Conservation (phyloP, 2,113 vertebrate species). For the Vimba vimba region DNA sequence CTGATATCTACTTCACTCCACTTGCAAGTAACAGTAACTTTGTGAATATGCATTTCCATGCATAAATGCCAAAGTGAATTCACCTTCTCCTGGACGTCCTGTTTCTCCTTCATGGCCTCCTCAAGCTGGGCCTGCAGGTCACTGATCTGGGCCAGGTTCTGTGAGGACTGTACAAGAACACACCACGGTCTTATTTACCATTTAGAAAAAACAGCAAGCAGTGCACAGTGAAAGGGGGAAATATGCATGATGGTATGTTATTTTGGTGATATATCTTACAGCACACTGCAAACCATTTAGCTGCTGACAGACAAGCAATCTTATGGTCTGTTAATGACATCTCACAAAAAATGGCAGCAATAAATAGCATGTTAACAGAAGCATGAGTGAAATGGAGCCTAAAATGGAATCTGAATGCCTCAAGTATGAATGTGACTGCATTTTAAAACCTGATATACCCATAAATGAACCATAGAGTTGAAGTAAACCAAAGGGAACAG, state of each 20-base stretch:
- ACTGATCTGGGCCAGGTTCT: conserved; percentile 93
- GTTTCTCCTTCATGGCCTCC: conserved; percentile 92
- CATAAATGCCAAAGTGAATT: conserved; percentile 8
- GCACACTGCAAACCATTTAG: conserved; percentile 22
- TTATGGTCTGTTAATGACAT: conserved; percentile 22
- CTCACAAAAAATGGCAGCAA: conserved; percentile 12
- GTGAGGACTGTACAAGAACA: conserved; percentile 80
- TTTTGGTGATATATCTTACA: background rate
- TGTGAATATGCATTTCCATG: background rate
- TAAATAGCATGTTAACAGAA: conserved; percentile 28
- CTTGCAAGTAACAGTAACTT: background rate
- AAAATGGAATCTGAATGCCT: conserved; percentile 36
- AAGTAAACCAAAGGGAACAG: conserved; percentile 51
- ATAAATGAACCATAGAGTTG: conserved; percentile 56
- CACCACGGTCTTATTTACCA: background rate
- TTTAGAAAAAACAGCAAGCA: background rate
- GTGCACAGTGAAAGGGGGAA: background rate
- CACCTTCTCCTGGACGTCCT: conserved; percentile 97
- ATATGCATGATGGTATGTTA: background rate
- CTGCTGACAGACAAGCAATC: conserved; percentile 10
- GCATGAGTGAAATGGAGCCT: conserved; percentile 14
- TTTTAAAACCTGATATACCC: conserved; percentile 46
- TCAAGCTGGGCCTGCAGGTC: conserved; percentile 94
- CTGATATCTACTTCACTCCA: conserved; percentile 1
- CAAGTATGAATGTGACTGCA: conserved; percentile 56